These are phyloP conservation scores for Setipinna tenuifilis DNA, from an alignment of 2,797 vertebrate species.

Conservation along the genomic window DNA sequence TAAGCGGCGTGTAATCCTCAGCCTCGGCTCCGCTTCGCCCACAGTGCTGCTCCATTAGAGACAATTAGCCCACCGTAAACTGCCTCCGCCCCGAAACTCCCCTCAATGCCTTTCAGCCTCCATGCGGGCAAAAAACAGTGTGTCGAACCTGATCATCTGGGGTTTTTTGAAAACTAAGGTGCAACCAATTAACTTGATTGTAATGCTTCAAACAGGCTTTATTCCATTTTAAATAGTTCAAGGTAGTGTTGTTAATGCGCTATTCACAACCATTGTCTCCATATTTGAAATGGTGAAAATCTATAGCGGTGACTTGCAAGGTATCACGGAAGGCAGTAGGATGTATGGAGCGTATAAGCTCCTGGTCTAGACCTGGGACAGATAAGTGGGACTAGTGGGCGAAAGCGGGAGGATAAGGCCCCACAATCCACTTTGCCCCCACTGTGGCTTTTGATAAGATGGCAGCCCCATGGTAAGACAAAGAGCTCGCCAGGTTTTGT, in stretches of 20 bases:
- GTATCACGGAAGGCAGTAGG: not conserved
- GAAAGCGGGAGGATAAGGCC: not conserved
- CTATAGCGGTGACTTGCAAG: not conserved
- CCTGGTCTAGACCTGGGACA: constrained; percentile 38
- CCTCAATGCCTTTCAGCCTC: constrained; percentile 54
- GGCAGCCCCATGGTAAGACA: not conserved
- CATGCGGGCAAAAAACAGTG: not conserved
- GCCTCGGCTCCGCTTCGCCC: constrained; percentile 48
- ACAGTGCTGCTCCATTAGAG: constrained; percentile 58
- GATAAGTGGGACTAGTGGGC: constrained; percentile 17
- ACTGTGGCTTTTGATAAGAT: not conserved
- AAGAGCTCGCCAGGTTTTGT: not conserved
- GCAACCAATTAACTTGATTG: constrained; percentile 68
- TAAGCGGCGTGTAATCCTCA: constrained; percentile 64
- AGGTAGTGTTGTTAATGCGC: not conserved
- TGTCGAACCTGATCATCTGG: not conserved
- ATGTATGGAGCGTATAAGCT: not conserved
- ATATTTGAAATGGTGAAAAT: not conserved
- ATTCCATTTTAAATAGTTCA: not conserved
- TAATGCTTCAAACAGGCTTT: constrained; percentile 57
- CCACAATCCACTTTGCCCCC: constrained; percentile 14
- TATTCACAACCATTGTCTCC: not conserved
- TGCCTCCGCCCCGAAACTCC: constrained; percentile 45
- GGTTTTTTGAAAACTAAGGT: constrained; percentile 6
- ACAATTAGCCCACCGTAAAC: constrained; percentile 64